Conservation (phyloP, 2,888 invertebrate genomes). For the Tetranychus piercei region DNA sequence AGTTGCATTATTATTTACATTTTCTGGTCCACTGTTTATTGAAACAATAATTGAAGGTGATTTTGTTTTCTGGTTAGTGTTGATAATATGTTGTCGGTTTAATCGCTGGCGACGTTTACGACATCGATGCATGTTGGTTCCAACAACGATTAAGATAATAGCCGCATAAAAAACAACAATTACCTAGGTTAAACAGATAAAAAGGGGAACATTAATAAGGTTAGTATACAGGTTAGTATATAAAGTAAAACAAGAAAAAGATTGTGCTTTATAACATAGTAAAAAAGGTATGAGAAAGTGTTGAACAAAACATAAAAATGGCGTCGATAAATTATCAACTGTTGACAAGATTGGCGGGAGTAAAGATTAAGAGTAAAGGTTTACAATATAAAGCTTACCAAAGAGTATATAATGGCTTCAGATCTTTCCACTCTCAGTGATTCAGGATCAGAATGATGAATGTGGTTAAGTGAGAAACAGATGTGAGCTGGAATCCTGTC, state of each 20-base stretch:
- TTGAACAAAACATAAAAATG: no score
- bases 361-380: background rate
- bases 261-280: no score
- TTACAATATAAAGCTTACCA: background rate
- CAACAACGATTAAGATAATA: background rate
- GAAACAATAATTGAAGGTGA: background rate
- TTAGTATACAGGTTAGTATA: no score
- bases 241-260: no score
- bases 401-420: background rate
- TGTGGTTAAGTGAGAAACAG: background rate
- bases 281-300: no score
- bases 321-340: no score
- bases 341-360: no score
- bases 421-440: background rate
- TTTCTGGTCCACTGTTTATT: background rate
- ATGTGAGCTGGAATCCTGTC: background rate
- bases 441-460: background rate
- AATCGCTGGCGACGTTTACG: background rate
- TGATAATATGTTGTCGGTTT: background rate
- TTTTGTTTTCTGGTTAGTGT: background rate
- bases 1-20: background rate
- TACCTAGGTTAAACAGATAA: background rate
- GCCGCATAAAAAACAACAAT: background rate
- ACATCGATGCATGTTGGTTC: conserved; percentile 1
- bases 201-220: no score